Evolutionary conservation across 2,113 vertebrate genomes (phyloP).

Genomic region (Hyaena hyaena): DNA sequence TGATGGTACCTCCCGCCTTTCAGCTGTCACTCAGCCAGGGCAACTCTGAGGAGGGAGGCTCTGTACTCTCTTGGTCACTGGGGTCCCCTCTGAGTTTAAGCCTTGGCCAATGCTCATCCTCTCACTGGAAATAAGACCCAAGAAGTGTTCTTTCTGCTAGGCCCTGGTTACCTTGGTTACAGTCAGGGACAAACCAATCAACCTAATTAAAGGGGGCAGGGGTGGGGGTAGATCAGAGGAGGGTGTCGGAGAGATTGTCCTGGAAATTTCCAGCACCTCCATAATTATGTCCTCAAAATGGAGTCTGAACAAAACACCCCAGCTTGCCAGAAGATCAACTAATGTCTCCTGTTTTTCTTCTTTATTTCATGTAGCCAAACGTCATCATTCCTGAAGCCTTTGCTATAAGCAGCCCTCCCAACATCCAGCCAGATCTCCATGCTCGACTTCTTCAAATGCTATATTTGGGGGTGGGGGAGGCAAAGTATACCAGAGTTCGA

Average conservation of each 20-base stretch:
- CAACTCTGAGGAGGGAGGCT: not conserved
- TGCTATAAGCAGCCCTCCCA: not conserved
- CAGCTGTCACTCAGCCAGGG: slow-evolving; percentile 49
- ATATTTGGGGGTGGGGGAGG: too few species aligned
- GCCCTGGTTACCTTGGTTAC: slow-evolving; percentile 66
- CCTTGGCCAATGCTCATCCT: not conserved
- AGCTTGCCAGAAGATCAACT: not conserved
- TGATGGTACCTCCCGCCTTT: slow-evolving; percentile 14
- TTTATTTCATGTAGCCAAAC: not conserved
- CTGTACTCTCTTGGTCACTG: not conserved
- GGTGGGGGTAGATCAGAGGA: not conserved
- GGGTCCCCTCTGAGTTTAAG: slow-evolving; percentile 44
- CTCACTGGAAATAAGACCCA: not conserved
- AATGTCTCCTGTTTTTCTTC: not conserved
- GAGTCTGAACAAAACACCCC: not conserved
- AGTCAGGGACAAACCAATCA: slow-evolving; percentile 39
- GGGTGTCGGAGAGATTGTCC: not conserved
- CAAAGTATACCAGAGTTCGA: fast-evolving
- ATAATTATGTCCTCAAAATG: slow-evolving; percentile 20
- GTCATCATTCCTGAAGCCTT: not conserved
- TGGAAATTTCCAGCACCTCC: slow-evolving; percentile 40
- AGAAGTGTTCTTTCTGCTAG: not conserved
- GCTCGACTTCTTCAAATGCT: not conserved
- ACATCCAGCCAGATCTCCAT: not conserved
- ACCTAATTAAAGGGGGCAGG: slow-evolving; percentile 36